Percentiles rank a stretch among this genome's conserved stretches.
phyloP scores from a whole-genome alignment of 2,797 vertebrate species.

The Choloepus didactylus region DNA sequence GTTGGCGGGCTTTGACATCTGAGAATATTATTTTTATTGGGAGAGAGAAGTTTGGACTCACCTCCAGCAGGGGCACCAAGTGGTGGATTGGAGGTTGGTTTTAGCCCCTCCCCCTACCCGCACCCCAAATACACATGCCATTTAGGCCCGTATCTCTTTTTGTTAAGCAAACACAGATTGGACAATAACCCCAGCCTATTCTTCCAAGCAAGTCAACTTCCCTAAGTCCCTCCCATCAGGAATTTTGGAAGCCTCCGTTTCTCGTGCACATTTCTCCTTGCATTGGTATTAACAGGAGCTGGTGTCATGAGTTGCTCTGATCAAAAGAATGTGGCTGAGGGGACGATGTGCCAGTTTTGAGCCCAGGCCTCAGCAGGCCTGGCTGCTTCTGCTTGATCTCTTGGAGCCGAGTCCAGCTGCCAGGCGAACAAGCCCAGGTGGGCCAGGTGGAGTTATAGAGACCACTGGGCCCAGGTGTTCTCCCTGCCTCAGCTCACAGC shows the following conservation, averaged over 20 bases:
- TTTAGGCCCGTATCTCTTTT: neutral
- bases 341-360: neutral
- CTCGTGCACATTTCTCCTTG: neutral
- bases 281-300: neutral
- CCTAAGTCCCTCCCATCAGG: neutral
- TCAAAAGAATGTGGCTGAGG: neutral
- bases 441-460: neutral
- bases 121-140: neutral
- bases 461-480: neutral
- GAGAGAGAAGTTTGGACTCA: neutral
- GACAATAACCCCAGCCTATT: neutral
- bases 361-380: neutral
- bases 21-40: neutral
- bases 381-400: neutral
- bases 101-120: neutral
- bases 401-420: neutral
- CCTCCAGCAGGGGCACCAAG: neutral
- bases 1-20: neutral
- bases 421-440: neutral
- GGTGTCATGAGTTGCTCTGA: neutral
- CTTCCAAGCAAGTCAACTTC: neutral
- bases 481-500: neutral
- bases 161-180: neutral
- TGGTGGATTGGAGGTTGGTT: neutral
- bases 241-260: neutral